phyloP scores from a whole-genome alignment of 2,888 invertebrate genomes.

The Platerodrilus igneus region DNA sequence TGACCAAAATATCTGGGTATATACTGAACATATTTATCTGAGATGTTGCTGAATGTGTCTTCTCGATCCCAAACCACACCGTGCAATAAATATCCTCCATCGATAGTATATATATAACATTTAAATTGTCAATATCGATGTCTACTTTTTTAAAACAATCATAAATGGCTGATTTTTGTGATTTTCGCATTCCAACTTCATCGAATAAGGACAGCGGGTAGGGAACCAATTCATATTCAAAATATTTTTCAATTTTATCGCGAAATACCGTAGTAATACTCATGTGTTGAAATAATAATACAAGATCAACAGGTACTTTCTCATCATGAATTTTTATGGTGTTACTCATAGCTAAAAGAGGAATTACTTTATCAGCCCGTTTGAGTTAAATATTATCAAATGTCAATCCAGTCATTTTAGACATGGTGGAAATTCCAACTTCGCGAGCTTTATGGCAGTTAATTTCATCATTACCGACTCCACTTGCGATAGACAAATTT shows the following conservation, averaged over 20 bases:
- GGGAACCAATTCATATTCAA: no score
- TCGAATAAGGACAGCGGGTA: no score
- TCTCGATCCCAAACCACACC: conserved; percentile 34
- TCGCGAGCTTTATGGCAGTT: no score
- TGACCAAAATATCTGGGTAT: conserved; percentile 31
- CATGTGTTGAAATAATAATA: conserved; percentile 24
- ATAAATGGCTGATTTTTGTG: no score
- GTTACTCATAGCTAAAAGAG: conserved; percentile 34
- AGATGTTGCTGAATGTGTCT: conserved; percentile 15
- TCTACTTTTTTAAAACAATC: conserved; percentile 1
- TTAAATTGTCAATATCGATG: not conserved
- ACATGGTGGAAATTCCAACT: no score
- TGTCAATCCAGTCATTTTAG: no score
- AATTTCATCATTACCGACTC: no score
- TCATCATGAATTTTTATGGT: conserved; percentile 38
- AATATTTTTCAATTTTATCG: no score
- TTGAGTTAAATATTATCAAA: no score
- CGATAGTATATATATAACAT: conserved; percentile 27
- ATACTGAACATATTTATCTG: conserved; percentile 29
- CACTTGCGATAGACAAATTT: no score
- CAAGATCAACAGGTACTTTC: conserved; percentile 29
- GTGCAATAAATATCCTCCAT: conserved; percentile 34
- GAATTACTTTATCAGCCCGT: no score
- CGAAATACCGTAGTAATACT: conserved; percentile 24
- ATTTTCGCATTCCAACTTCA: no score